Evolutionary conservation across 2,888 invertebrate genomes (phyloP).

Genomic region (Cheilosia scutellata): DNA sequence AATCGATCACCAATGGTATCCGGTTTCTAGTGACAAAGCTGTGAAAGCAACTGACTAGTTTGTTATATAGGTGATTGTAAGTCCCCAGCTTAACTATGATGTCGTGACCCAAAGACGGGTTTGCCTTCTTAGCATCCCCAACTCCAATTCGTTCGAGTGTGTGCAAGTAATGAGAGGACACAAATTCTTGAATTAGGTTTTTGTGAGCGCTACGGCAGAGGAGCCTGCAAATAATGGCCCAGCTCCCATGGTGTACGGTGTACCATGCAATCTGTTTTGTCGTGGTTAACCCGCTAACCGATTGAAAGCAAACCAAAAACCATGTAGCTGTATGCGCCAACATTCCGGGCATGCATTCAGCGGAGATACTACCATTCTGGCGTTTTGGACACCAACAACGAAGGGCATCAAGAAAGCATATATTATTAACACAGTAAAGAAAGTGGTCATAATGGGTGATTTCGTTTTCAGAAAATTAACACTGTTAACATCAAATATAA

Average conservation of each 20-base stretch:
- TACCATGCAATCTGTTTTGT: constrained; percentile 51
- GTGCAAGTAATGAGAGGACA: constrained; percentile 69
- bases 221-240: constrained; percentile 63
- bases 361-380: constrained; percentile 6
- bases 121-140: constrained; percentile 25
- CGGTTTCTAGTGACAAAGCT: constrained; percentile 46
- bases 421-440: no score
- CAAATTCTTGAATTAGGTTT: constrained; percentile 64
- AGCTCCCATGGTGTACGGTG: constrained; percentile 53
- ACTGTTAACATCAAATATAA: no score
- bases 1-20: constrained; percentile 54
- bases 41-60: constrained; percentile 13
- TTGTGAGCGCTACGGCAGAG: constrained; percentile 40
- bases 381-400: constrained; percentile 40
- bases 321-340: constrained; percentile 48
- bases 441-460: no score
- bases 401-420: background rate
- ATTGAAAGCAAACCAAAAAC: constrained; percentile 28
- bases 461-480: no score
- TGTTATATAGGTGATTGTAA: constrained; percentile 4
- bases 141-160: constrained; percentile 9
- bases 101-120: constrained; percentile 48
- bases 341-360: constrained; percentile 42
- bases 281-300: constrained; percentile 51
- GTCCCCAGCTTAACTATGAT: constrained; percentile 37